Evolutionary conservation across 2,888 invertebrate genomes (phyloP), one percentile per base, ranked within the genome.

Genomic region (Drosophila nigritarsus): DNA sequence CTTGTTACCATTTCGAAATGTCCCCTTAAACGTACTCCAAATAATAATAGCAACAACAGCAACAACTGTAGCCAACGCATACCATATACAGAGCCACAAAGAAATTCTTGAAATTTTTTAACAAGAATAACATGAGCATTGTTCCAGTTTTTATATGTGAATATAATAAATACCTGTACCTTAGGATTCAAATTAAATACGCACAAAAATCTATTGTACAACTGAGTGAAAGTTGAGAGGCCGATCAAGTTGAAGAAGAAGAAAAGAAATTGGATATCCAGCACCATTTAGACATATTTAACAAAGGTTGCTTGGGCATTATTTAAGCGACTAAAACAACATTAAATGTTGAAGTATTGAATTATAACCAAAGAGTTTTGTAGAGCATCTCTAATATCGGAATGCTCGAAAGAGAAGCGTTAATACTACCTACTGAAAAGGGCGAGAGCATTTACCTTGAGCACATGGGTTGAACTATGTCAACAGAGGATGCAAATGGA

Each of bases 171-270:
- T 75, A 75, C 54, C 71, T 59, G 71, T 80, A 82, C 73, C 70
- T 84, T 82, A 84, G 85, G 72, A 87, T 72, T 82, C 64, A 71
- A 87, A 85, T 68, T 72, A 73, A 68, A 67, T 73, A 78, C 85
- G 90, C 90, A 85, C 90, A 85, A 87, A 80, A 73, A 75, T 71
- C 77, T 71, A 75, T 72, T 69, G 73, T 87, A 85, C 73, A 85
- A 76, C 54, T 51, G 54, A 64, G 30, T 24, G 54, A 40, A 55
- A 62, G 73, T 65, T 71, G 54, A 64, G 53, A 20, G 55, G 51
- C 34, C 54, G 56, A 27, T 27, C 34, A 34, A 54, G 53, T 65
- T 73, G 51, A 61, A 45, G 48, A 55, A n/a, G n/a, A n/a, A n/a
- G n/a, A n/a, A n/a, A 42, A 9, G 54, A 60, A 58, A 61, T 65